phyloP scores from a whole-genome alignment of 2,888 invertebrate genomes.

The Pandemis heparana region DNA sequence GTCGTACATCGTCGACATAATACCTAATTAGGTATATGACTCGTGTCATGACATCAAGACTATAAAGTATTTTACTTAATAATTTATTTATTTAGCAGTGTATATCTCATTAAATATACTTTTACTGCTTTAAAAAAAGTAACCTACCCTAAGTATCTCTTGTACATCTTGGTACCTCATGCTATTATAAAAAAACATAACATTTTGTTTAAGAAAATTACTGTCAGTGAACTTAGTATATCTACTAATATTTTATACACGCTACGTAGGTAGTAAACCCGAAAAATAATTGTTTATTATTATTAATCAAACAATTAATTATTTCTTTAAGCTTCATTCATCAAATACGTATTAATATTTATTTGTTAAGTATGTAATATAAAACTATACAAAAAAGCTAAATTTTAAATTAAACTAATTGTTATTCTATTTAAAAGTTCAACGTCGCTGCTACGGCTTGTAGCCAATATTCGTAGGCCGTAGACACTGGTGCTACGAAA shows the following conservation, averaged over 20 bases:
- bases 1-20: background rate
- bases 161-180: too few species aligned
- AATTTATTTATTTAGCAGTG: too few species aligned
- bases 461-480: conserved; percentile 34
- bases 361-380: background rate
- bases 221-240: background rate
- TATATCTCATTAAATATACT: too few species aligned
- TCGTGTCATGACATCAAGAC: background rate
- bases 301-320: too few species aligned
- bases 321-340: background rate
- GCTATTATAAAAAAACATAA: background rate
- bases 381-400: background rate
- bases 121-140: too few species aligned
- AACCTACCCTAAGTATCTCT: too few species aligned
- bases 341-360: background rate
- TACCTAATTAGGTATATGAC: too few species aligned
- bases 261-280: background rate
- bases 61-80: background rate
- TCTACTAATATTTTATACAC: background rate
- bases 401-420: background rate
- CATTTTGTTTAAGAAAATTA: background rate
- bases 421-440: background rate
- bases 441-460: conserved; percentile 24
- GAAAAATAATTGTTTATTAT: background rate
- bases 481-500: conserved; percentile 13